These are phyloP conservation scores for Mallotus villosus DNA, from an alignment of 2,797 vertebrate genomes.

Conservation along the genomic window DNA sequence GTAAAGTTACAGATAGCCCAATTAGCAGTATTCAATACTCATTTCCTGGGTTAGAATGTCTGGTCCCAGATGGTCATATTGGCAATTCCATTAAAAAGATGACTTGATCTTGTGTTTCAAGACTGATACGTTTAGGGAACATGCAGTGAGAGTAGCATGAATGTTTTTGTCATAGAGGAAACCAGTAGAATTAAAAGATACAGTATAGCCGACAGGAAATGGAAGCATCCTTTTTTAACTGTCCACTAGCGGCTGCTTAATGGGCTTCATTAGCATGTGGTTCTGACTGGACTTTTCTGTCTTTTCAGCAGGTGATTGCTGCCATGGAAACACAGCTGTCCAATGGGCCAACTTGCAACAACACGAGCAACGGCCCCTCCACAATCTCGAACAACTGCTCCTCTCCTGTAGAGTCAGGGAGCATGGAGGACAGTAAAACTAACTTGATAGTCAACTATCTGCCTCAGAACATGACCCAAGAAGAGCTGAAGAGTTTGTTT, in stretches of 20 bases:
- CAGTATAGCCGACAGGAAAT: too few species aligned
- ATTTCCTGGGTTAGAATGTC: not conserved
- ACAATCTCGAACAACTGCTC: slow-evolving; percentile 93
- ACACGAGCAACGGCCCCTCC: slow-evolving; percentile 90
- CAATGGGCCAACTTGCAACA: slow-evolving; percentile 96
- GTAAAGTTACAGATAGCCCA: not conserved
- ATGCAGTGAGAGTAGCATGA: not conserved
- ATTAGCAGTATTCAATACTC: not conserved
- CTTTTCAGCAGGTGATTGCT: slow-evolving; percentile 96
- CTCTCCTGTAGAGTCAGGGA: slow-evolving; percentile 91
- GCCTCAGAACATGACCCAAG: slow-evolving; percentile 99
- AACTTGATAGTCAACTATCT: slow-evolving; percentile 99
- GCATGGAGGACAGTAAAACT: slow-evolving; percentile 98
- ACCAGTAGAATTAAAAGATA: too few species aligned
- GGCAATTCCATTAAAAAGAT: not conserved
- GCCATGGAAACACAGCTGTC: slow-evolving; percentile 99
- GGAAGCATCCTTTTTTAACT: slow-evolving; percentile 49
- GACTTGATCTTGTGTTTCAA: not conserved
- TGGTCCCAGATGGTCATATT: not conserved
- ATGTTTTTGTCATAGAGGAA: not conserved
- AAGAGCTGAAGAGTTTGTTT: slow-evolving; percentile 97
- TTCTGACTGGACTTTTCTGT: slow-evolving; percentile 33
- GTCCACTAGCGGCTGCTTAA: slow-evolving; percentile 8
- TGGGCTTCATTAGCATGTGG: slow-evolving; percentile 14
- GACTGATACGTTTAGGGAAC: not conserved